phyloP scores from a whole-genome alignment of 2,888 invertebrate species.

The Agapostemon virescens region DNA sequence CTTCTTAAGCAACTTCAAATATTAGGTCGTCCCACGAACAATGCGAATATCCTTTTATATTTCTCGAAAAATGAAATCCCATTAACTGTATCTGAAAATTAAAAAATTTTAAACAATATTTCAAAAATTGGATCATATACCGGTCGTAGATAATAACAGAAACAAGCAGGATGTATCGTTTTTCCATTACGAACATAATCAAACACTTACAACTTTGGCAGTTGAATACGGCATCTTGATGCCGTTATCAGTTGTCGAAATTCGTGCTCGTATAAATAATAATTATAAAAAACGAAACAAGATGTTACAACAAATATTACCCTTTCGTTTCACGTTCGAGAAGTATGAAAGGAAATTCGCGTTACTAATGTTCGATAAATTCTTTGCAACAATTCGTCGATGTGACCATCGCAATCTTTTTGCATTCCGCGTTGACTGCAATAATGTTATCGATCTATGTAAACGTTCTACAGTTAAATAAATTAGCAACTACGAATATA shows the following conservation, averaged over 20 bases:
- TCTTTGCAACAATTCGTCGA: neutral
- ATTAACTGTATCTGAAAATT: too few relatives aligned
- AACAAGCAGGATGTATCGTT: too few relatives aligned
- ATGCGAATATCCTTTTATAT: neutral
- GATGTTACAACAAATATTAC: neutral
- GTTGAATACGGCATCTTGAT: too few relatives aligned
- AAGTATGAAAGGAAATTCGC: neutral
- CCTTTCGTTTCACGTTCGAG: neutral
- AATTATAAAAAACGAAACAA: too few relatives aligned
- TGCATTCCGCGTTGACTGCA: neutral
- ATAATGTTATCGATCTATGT: neutral
- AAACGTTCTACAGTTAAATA: neutral
- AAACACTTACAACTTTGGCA: neutral
- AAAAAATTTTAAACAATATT: neutral
- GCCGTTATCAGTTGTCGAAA: neutral
- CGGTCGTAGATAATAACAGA: too few relatives aligned
- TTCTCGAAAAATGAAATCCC: too few relatives aligned
- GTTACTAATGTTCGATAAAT: neutral
- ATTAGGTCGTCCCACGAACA: neutral
- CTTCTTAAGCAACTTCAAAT: neutral
- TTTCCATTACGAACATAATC: too few relatives aligned
- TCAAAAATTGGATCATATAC: too few relatives aligned
- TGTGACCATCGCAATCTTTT: conserved; percentile 4
- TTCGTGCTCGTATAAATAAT: neutral
- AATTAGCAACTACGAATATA: neutral